Percentiles rank a stretch among this genome's conserved stretches.
phyloP scores from a whole-genome alignment of 2,113 vertebrate genomes.

The Muntiacus reevesi region DNA sequence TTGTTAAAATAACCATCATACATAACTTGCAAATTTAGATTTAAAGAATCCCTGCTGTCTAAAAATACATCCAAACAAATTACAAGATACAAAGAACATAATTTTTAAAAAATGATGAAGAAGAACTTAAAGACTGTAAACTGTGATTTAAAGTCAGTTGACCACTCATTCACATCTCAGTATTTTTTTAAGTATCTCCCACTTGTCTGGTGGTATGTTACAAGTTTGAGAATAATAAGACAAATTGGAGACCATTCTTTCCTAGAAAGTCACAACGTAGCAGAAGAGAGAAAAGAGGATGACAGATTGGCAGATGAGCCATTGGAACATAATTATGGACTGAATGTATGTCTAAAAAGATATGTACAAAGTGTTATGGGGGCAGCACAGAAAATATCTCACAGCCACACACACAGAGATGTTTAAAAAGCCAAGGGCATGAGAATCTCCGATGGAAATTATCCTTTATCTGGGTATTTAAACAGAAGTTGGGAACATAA shows the following conservation, averaged over 20 bases:
- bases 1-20: not conserved
- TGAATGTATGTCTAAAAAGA: not conserved
- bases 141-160: not conserved
- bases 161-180: not conserved
- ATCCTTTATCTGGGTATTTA: not conserved
- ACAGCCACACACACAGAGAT: not conserved
- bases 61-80: not conserved
- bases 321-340: not conserved
- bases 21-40: not conserved
- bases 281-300: not conserved
- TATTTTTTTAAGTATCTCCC: not conserved
- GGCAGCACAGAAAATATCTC: not conserved
- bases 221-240: not conserved
- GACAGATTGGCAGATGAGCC: not conserved
- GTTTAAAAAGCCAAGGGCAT: not conserved
- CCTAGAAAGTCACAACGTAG: not conserved
- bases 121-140: not conserved
- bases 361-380: not conserved
- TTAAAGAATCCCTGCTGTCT: not conserved
- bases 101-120: not conserved
- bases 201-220: not conserved
- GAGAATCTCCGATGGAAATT: not conserved
- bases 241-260: not conserved
- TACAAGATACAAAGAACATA: not conserved
- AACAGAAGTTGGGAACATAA: not conserved